phyloP scores from a whole-genome alignment of 2,888 invertebrate genomes.

The Eugnorisma glareosa region DNA sequence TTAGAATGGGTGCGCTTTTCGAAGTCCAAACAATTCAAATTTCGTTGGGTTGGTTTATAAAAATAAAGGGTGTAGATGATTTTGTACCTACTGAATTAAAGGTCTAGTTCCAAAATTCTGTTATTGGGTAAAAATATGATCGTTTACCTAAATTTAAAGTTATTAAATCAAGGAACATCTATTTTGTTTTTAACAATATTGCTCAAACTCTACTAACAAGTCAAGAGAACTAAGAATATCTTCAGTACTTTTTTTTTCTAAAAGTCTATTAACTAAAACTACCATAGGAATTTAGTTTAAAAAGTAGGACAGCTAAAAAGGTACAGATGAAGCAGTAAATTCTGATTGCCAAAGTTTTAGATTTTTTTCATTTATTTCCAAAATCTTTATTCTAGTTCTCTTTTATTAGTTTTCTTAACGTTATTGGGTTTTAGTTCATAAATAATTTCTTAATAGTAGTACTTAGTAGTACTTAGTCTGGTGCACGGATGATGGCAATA shows the following conservation, averaged over 20 bases:
- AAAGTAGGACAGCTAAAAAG: slow-evolving; percentile 11
- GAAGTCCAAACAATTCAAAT: neutral
- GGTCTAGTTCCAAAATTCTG: neutral
- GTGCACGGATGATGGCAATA: too few relatives aligned
- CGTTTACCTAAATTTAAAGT: neutral
- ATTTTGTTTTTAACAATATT: neutral
- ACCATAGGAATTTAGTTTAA: neutral
- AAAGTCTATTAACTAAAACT: neutral
- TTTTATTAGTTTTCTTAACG: too few relatives aligned
- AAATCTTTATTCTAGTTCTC: neutral
- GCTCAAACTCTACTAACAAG: neutral
- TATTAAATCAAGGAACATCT: neutral
- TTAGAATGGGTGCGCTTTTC: neutral
- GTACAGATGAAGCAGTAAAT: neutral
- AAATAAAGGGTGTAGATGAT: too few relatives aligned
- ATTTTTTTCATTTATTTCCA: neutral
- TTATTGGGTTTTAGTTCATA: too few relatives aligned
- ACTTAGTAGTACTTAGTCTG: too few relatives aligned
- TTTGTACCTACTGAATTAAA: neutral
- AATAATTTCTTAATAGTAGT: too few relatives aligned
- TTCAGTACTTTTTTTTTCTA: neutral
- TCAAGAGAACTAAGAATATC: neutral
- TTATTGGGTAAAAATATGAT: neutral
- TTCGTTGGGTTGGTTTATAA: neutral
- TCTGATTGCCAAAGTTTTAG: slow-evolving; percentile 10